Base-by-base conservation (phyloP, 2,888 invertebrate genomes). In the Mimas tiliae region DNA sequence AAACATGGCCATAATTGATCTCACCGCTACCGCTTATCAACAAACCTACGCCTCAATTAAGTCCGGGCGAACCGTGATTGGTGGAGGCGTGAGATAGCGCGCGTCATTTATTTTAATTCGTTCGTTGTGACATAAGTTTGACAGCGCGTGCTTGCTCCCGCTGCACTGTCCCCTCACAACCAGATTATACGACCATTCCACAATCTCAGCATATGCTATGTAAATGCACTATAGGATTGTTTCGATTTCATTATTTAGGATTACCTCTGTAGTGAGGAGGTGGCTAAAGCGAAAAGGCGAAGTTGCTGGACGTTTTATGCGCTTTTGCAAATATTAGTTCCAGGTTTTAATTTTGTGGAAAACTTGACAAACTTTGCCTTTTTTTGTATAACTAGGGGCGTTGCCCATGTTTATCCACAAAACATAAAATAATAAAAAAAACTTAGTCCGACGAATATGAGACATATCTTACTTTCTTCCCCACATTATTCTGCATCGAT, bases 81-180 rank as follows among this genome's bases (percentile, higher is more conserved):
- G 88, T 79, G 72, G 78, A 51, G 58, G 58, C 69, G 71, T 67
- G 77, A 80, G 84, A 85, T 85, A 83, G 83, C 84, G 88, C 87
- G 78, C 85, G 91, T 91, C 93, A 93, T 93, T 91, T 91, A 91
- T 91, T 93, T 91, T 91, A 93, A 93, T 93, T 91, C 86, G 88
- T 87, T 84, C 72, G 74, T 79, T 79, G 82, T 80, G 80, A 80
- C 74, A 69, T 71, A 68, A 72, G 81, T 80, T 84, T 74, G 76
- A 74, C 87, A 58, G 79, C 80, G 81, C 77, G 67, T 65, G 38
- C 38, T 27, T 27, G 52, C 52, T 33, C 52, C 52, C 52, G 33
- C 33, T 19, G 53, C 52, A 7, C 33, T 19, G 53, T 55, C 63
- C 58, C 38, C 62, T 65, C 62, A 14, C 16, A 38, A 52, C 16